These are phyloP conservation scores for Oscheius sp. DNA, from an alignment of 2,888 invertebrate species.

Conservation along the genomic window DNA sequence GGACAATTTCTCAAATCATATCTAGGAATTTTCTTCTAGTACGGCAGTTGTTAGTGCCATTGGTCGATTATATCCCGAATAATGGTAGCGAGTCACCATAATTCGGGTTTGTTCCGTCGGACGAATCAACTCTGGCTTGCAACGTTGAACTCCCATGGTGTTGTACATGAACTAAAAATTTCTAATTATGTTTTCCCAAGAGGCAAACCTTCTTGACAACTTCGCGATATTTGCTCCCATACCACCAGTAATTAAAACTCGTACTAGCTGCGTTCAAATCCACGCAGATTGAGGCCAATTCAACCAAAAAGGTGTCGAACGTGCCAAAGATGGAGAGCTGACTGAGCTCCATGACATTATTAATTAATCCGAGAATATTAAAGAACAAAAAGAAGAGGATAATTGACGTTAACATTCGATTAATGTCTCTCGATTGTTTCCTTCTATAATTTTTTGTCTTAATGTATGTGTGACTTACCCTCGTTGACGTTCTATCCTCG, in stretches of 20 bases:
- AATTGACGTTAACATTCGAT: slow-evolving; percentile 64
- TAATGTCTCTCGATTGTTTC: slow-evolving; percentile 39
- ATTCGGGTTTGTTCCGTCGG: too few species aligned
- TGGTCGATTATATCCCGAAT: too few species aligned
- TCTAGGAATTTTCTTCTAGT: too few species aligned
- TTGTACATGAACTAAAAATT: background rate
- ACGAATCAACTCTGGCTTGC: background rate
- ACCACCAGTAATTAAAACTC: slow-evolving; percentile 4
- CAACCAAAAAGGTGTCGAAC: background rate
- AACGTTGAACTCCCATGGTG: background rate
- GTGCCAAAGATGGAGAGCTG: background rate
- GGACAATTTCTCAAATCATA: too few species aligned
- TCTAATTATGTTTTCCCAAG: background rate
- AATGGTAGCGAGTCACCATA: too few species aligned
- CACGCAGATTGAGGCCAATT: background rate
- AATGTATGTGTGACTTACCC: background rate
- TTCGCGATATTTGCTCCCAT: background rate
- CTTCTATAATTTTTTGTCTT: background rate
- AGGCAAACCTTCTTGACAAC: background rate
- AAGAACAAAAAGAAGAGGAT: slow-evolving; percentile 61
- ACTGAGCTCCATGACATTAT: slow-evolving; percentile 60
- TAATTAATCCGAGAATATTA: slow-evolving; percentile 62
- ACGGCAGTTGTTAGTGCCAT: too few species aligned
- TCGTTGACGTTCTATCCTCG: background rate
- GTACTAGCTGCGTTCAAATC: slow-evolving; percentile 2